Percentiles rank a stretch among this genome's conserved stretches.
Evolutionary conservation across 64 coral and sea anemone species (phyloP).

Genomic region (Astreopora myriophthalma): DNA sequence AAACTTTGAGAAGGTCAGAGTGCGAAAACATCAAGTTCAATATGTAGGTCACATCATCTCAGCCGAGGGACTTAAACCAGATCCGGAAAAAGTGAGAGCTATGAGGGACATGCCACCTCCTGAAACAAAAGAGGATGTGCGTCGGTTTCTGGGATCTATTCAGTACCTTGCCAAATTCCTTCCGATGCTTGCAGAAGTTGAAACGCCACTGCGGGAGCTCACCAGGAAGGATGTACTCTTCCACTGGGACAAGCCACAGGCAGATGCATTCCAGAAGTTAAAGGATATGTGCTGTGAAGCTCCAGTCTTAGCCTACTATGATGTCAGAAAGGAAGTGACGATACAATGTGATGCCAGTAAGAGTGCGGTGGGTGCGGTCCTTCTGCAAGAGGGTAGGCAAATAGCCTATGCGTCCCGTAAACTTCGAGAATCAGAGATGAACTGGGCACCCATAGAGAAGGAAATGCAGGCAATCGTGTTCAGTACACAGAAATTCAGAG

Average conservation of each 20-base stretch:
- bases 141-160: conserved; percentile 57
- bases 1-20: conserved; percentile 78
- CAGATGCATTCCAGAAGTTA: conserved; percentile 46
- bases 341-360: conserved; percentile 73
- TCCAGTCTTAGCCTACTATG: conserved; percentile 43
- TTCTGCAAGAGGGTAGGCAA: conserved; percentile 46
- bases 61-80: conserved; percentile 58
- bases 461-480: conserved; percentile 67
- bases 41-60: conserved; percentile 56
- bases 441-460: conserved; percentile 64
- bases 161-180: conserved; percentile 67
- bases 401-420: conserved; percentile 57
- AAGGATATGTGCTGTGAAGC: conserved; percentile 31
- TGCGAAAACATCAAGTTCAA: conserved; percentile 50
- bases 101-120: conserved; percentile 61
- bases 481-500: conserved; percentile 68
- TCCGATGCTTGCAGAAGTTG: conserved; percentile 24
- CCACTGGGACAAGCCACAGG: conserved; percentile 64
- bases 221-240: conserved; percentile 47
- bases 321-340: conserved; percentile 42
- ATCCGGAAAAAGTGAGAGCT: conserved; percentile 63
- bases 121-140: conserved; percentile 59
- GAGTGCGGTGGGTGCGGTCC: conserved; percentile 48
- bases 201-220: conserved; percentile 23
- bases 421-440: conserved; percentile 38